These are phyloP conservation scores for Masticophis lateralis DNA, from an alignment of 2,797 vertebrate species.

Conservation along the genomic window DNA sequence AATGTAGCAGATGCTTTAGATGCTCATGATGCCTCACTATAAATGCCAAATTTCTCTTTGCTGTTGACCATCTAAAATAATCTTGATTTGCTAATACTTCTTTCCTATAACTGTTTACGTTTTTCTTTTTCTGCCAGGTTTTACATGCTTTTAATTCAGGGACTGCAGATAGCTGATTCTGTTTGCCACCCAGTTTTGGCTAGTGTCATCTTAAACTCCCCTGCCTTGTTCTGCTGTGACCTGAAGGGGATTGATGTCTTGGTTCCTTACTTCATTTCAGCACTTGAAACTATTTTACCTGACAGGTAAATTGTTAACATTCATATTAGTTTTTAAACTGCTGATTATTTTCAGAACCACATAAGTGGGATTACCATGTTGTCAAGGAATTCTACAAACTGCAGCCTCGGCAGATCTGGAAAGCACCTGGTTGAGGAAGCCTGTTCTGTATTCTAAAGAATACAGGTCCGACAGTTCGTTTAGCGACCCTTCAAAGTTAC, in stretches of 20 bases:
- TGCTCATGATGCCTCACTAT: not conserved
- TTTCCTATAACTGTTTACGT: conserved; percentile 62
- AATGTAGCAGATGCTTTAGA: not conserved
- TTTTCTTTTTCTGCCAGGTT: conserved; percentile 83
- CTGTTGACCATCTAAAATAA: not conserved
- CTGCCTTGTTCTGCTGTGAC: conserved; percentile 90
- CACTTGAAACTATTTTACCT: conserved; percentile 88
- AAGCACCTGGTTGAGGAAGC: not conserved
- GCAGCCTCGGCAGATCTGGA: not conserved
- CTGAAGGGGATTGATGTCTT: conserved; percentile 89
- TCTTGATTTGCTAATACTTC: conserved; percentile 30
- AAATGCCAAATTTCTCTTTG: not conserved
- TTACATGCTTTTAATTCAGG: conserved; percentile 92
- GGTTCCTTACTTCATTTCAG: conserved; percentile 87
- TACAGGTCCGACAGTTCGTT: not conserved
- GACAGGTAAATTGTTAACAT: conserved; percentile 79
- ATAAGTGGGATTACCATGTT: not conserved
- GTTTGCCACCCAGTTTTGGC: conserved; percentile 86
- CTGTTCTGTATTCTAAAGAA: not conserved
- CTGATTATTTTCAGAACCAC: not conserved
- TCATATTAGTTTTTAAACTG: not conserved
- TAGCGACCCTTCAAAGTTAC: not conserved
- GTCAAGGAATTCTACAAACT: not conserved
- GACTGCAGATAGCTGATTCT: conserved; percentile 87
- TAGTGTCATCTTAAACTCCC: conserved; percentile 90